Percentiles rank a stretch among this genome's conserved stretches.
Evolutionary conservation across 1,140 invertebrate genomes (phyloP).

Genomic region (Apis cerana): DNA sequence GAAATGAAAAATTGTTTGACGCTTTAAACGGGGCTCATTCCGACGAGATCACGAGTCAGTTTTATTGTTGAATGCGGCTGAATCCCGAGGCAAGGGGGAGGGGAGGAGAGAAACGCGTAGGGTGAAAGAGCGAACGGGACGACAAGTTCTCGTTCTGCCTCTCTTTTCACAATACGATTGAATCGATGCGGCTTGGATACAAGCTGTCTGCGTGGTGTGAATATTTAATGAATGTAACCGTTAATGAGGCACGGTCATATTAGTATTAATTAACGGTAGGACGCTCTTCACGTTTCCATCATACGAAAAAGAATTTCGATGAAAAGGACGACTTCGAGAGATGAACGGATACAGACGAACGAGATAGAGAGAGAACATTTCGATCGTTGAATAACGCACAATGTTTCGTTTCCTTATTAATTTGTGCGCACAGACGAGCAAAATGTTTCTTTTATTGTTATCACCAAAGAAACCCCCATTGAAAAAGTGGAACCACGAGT

Average conservation of each 20-base stretch:
- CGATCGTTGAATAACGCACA: conserved; percentile 45
- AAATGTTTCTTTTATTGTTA: conserved; percentile 28
- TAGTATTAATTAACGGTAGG: conserved; percentile 74
- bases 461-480: not conserved
- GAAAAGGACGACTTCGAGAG: conserved; percentile 46
- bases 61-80: conserved; percentile 48
- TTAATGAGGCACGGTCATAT: conserved; percentile 75
- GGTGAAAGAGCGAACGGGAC: conserved; percentile 49
- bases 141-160: conserved; percentile 59
- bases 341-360: conserved; percentile 4
- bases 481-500: not conserved
- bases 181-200: conserved; percentile 68
- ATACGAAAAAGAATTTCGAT: conserved; percentile 47
- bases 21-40: conserved; percentile 2
- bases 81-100: conserved; percentile 45
- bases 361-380: conserved; percentile 13
- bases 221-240: conserved; percentile 75
- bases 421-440: conserved; percentile 2
- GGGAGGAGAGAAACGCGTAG: not conserved
- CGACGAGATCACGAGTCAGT: conserved; percentile 26
- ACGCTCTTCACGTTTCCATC: conserved; percentile 54
- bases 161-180: conserved; percentile 70
- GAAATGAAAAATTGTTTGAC: no score
- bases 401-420: conserved; percentile 51
- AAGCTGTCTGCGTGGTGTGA: conserved; percentile 64